Conservation (phyloP, 2,888 invertebrate species). For the Drosophila kuntzei region DNA sequence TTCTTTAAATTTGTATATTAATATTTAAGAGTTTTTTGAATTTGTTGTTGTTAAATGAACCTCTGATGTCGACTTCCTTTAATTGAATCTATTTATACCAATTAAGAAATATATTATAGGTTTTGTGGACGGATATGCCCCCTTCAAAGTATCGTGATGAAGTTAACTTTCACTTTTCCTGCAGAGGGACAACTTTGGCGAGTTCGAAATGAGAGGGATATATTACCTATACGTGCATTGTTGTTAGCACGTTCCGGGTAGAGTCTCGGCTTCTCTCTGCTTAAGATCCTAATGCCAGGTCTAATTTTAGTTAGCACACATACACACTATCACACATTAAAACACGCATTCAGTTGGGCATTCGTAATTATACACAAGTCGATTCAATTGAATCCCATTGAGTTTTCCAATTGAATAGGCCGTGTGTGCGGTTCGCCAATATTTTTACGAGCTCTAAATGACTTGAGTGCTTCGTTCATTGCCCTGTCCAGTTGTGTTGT, state of each 20-base stretch:
- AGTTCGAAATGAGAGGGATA: neutral
- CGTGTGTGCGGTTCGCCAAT: slow-evolving; percentile 32
- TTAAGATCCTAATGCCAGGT: slow-evolving; percentile 9
- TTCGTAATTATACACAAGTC: slow-evolving; percentile 64
- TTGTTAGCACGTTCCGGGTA: slow-evolving; percentile 43
- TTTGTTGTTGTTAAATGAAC: neutral
- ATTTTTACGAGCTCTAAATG: slow-evolving; percentile 60
- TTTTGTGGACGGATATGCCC: neutral
- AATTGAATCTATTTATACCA: neutral
- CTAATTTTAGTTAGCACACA: slow-evolving; percentile 2
- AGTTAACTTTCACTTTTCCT: neutral
- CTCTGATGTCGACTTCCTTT: neutral
- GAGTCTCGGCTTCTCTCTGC: slow-evolving; percentile 1
- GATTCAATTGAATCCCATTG: slow-evolving; percentile 62
- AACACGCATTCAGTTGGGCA: slow-evolving; percentile 11
- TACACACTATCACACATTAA: slow-evolving; percentile 1
- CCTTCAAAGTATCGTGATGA: neutral
- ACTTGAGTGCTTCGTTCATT: slow-evolving; percentile 46
- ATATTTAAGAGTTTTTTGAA: neutral
- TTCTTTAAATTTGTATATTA: too few species aligned
- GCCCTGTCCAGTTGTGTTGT: slow-evolving; percentile 23
- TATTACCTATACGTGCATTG: slow-evolving; percentile 29
- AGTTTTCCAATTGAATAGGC: slow-evolving; percentile 67
- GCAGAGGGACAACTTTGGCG: neutral
- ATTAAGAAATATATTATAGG: neutral